Evolutionary conservation across 2,113 vertebrate genomes (phyloP), one percentile per base, ranked within the genome.

Genomic region (Hylia prasina): DNA sequence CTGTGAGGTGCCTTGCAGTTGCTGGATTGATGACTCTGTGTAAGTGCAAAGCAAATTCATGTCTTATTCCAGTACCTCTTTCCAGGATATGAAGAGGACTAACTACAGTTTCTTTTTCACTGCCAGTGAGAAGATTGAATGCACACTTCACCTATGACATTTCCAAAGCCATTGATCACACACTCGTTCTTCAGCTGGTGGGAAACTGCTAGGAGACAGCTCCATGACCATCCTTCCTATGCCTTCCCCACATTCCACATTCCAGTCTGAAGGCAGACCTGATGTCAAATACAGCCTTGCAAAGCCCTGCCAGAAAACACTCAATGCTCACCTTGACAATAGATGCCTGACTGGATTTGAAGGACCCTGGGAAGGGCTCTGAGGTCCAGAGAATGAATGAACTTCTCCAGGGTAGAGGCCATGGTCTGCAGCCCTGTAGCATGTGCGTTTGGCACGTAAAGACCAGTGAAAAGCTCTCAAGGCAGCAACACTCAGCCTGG

Each of bases 281-380:
- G 12, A 50, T 23, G 42, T 11, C 56, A 72, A 23, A 85, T 6
- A 64, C 4, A 18, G 10, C 56, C 14, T 47, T 64, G 24, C 25
- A 40, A 84, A 90, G 16, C 16, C 45, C 53, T 79, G 24, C 30
- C 53, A 89, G 13, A 69, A 85, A 86, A 4, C 47, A 33, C 11
- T 23, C 3, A 0, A 37, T 72, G 56, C 97, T 98, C 96, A 99
- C 98, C 98, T 98, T 98, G 97, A 73, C 94, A 97, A 77, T 99
- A 99, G 97, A 98, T 96, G 76, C 98, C 98, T 31, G 98, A 98
- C 54, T 99, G 98, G 92, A 99, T 98, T 95, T 99, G 98, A 10
- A 99, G 97, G 50, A 99, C 97, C 42, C 98, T 98, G 16, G 98
- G 98, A n/a, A 99, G 98, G 28, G 97, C 91, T 94, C 95, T 97